Evolutionary conservation across 2,888 invertebrate genomes (phyloP).

Genomic region (Copidosoma aretas): DNA sequence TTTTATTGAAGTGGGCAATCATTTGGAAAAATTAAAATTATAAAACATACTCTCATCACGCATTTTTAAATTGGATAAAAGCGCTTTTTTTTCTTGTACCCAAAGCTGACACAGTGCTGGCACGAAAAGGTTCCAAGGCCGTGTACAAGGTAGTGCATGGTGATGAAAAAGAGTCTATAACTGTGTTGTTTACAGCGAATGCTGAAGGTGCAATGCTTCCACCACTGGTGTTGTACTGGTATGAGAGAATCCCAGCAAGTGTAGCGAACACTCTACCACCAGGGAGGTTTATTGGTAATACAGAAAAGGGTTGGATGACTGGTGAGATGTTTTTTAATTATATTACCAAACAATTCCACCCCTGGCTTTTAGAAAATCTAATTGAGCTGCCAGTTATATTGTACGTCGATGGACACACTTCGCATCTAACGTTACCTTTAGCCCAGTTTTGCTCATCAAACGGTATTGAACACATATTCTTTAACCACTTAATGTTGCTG

Average conservation of each 20-base stretch:
- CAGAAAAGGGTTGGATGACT: conserved; percentile 48
- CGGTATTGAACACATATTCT: conserved; percentile 21
- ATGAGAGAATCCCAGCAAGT: conserved; percentile 5
- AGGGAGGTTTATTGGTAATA: conserved; percentile 33
- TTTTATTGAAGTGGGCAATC: neutral
- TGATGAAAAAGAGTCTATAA: neutral
- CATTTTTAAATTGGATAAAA: neutral
- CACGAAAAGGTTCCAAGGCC: too few relatives aligned
- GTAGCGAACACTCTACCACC: conserved; percentile 29
- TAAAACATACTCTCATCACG: neutral
- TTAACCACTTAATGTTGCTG: conserved; percentile 20
- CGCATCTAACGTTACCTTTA: conserved; percentile 38
- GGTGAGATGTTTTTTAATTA: conserved; percentile 43
- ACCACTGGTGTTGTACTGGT: neutral
- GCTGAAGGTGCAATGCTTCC: neutral
- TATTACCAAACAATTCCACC: conserved; percentile 42
- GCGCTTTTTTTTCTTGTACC: too few relatives aligned
- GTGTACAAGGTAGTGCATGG: conserved; percentile 4
- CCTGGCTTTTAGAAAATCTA: conserved; percentile 42
- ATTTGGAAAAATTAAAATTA: conserved; percentile 3
- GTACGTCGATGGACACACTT: conserved; percentile 47
- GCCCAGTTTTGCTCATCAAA: conserved; percentile 18
- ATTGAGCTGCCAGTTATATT: conserved; percentile 43
- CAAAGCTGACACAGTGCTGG: conserved; percentile 6
- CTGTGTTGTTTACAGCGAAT: neutral